These are phyloP conservation scores for Pluvianellus socialis DNA, from an alignment of 2,113 vertebrate genomes.

Conservation along the genomic window DNA sequence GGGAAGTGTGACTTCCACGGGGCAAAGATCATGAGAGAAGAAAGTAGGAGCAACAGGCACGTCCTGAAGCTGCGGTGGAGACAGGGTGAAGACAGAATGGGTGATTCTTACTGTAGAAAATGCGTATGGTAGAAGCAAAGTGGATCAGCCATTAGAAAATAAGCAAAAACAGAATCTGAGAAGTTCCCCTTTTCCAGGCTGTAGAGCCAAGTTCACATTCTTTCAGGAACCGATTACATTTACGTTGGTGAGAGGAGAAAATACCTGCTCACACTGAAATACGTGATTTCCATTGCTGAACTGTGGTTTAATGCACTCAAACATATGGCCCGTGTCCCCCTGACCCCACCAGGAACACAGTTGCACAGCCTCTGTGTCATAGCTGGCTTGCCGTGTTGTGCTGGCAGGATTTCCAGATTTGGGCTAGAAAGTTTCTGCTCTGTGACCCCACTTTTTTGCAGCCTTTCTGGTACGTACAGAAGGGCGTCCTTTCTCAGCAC, in stretches of 20 bases:
- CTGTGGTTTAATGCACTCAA: neutral
- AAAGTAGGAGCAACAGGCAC: neutral
- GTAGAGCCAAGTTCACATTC: neutral
- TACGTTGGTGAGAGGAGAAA: neutral
- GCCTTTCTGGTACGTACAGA: neutral
- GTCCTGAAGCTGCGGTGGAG: neutral
- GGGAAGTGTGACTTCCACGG: neutral
- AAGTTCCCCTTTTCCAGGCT: neutral
- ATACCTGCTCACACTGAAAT: neutral
- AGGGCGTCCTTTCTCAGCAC: neutral
- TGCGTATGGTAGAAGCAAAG: neutral
- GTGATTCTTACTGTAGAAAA: neutral
- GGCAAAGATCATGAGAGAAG: neutral
- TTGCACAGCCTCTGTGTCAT: neutral
- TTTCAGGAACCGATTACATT: neutral
- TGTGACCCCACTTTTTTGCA: neutral
- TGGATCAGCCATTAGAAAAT: neutral
- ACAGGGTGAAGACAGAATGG: neutral
- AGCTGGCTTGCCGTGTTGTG: neutral
- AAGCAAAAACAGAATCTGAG: neutral
- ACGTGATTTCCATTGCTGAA: neutral
- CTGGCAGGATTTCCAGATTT: neutral
- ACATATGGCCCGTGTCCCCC: constrained; percentile 27
- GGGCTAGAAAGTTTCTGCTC: neutral
- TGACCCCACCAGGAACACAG: constrained; percentile 39